These are phyloP conservation scores for Elgaria multicarinata DNA, from an alignment of 2,113 vertebrate species.

Conservation along the genomic window DNA sequence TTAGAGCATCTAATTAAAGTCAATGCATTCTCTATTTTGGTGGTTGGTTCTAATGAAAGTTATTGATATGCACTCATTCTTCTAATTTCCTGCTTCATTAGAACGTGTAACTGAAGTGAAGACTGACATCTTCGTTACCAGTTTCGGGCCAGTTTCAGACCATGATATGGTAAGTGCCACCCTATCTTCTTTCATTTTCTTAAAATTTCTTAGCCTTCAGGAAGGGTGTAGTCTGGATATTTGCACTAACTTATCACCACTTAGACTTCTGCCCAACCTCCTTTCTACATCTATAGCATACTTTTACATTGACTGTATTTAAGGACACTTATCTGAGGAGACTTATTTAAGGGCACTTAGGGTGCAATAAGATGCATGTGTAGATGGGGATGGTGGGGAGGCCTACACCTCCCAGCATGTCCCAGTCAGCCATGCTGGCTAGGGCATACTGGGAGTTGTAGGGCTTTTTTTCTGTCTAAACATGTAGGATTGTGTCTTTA, in stretches of 20 bases:
- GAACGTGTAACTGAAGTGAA: constrained; percentile 99
- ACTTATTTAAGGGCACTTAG: constrained; percentile 33
- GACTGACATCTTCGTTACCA: constrained; percentile 99
- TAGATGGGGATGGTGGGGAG: too few relatives aligned
- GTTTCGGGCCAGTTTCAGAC: constrained; percentile 98
- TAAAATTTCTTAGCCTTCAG: constrained; percentile 9
- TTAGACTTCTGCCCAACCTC: not conserved
- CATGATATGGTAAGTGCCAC: constrained; percentile 94
- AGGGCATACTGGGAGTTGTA: too few relatives aligned
- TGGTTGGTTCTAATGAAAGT: constrained; percentile 80
- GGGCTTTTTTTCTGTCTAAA: too few relatives aligned
- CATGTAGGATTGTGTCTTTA: not conserved
- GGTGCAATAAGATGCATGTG: too few relatives aligned
- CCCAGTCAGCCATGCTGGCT: too few relatives aligned
- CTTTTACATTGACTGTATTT: constrained; percentile 41
- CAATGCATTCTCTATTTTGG: constrained; percentile 74
- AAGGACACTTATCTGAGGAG: constrained; percentile 20
- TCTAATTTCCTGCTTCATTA: constrained; percentile 94
- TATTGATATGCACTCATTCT: constrained; percentile 86
- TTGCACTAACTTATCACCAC: not conserved
- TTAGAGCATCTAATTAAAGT: constrained; percentile 77
- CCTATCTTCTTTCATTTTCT: constrained; percentile 37
- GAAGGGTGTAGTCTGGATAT: constrained; percentile 8
- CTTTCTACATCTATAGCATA: constrained; percentile 5
- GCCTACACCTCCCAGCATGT: too few relatives aligned